Evolutionary conservation across 2,888 invertebrate species (phyloP), one percentile per base, ranked within the genome.

Genomic region (Mythimna loreyi): DNA sequence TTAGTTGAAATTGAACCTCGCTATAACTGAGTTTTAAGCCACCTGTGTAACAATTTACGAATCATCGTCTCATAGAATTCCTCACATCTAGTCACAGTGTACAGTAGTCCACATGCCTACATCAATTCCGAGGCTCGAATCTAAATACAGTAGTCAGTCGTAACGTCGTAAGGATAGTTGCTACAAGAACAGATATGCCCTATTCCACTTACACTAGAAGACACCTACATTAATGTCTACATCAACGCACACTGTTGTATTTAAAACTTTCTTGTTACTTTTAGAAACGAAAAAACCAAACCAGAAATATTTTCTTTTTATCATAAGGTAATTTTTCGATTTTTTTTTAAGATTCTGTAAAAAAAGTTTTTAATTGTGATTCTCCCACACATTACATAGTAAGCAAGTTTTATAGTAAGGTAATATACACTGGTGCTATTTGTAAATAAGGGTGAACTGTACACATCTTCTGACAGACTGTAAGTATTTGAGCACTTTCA

Each of bases 111-210:
- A 43, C 11, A 11, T 9, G 65, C 59, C 58, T 62, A 57, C 55
- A 58, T 78, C 82, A 84, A 84, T 78, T 82, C 85, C 81, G 65
- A 75, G 72, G 75, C 84, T 49, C 62, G 56, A 66, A 72, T 61
- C 69, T 76, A 75, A 71, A 59, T 67, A 78, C 53, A 70, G 62
- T 69, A 81, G 69, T 84, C 82, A 84, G 85, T 75, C 80, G 45
- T 64, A 84, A 82, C 58, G 47, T 60, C 66, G 67, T 79, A 64
- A 60, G 69, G 60, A 52, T 62, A 75, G 68, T 33, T 33, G 25
- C 66, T 64, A 73, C 69, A 56, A 36, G 56, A 57, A 63, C 59
- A 61, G 65, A 45, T 55, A 55, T 33, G 21, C 13, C 55, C 13
- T 6, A 21, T 28, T 33, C 30, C 21, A 55, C 13, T 21, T 33